A percentile compares a stretch with the other conserved stretches of the same genome.
These are phyloP conservation scores for Rhinella marina DNA, from an alignment of 2,797 vertebrate species.

Conservation along the genomic window DNA sequence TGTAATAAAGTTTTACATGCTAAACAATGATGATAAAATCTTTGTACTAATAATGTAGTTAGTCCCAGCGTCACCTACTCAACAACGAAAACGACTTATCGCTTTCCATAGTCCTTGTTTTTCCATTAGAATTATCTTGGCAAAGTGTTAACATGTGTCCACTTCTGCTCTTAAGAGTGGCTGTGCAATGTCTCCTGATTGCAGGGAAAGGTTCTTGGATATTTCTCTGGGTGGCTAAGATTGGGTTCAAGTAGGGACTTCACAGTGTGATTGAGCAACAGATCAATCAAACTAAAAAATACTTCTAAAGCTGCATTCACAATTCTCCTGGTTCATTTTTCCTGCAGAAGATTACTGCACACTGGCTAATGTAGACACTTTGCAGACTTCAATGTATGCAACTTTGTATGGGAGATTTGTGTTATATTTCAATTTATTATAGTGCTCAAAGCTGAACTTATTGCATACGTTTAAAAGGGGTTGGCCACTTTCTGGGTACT, in stretches of 20 bases:
- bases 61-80: background rate
- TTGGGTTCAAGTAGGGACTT: background rate
- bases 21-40: background rate
- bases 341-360: background rate
- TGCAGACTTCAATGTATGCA: background rate
- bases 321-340: background rate
- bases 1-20: background rate
- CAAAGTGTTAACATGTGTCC: conserved; percentile 4
- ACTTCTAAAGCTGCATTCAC: background rate
- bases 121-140: conserved; percentile 1
- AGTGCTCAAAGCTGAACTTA: too few relatives aligned
- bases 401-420: too few relatives aligned
- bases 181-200: conserved; percentile 4
- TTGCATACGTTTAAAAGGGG: too few relatives aligned
- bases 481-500: too few relatives aligned
- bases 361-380: background rate
- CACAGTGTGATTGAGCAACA: background rate
- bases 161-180: background rate
- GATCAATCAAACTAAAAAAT: background rate
- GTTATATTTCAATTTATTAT: too few relatives aligned
- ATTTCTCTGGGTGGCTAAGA: background rate
- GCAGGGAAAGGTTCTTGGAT: background rate
- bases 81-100: background rate
- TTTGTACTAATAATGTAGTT: background rate
- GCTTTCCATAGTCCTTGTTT: background rate